A percentile compares a stretch with the other conserved stretches of the same genome.
These are phyloP conservation scores for Notamacropus eugenii DNA, from an alignment of 2,797 vertebrate genomes.

Conservation along the genomic window DNA sequence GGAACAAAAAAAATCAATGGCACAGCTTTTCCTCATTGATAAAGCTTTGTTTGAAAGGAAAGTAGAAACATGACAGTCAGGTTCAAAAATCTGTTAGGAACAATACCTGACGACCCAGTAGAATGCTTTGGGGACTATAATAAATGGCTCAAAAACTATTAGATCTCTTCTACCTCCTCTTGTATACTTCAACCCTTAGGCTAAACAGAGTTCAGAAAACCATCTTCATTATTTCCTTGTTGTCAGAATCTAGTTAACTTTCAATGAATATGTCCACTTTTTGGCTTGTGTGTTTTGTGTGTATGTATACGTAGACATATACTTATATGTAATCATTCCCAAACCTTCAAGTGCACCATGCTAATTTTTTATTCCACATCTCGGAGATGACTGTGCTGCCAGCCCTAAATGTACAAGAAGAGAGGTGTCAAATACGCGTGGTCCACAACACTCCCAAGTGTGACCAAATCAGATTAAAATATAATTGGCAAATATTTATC, in stretches of 20 bases:
- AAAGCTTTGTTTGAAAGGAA: constrained; percentile 10
- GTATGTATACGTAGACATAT: neutral
- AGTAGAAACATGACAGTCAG: constrained; percentile 27
- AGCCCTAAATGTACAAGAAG: neutral
- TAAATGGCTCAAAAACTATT: neutral
- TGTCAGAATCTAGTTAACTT: neutral
- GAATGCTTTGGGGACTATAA: neutral
- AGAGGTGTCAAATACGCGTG: neutral
- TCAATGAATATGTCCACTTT: constrained; percentile 5
- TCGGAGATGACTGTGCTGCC: rapidly evolving
- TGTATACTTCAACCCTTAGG: neutral
- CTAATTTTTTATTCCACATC: neutral
- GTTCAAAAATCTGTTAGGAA: neutral
- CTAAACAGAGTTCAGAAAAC: neutral
- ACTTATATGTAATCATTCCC: neutral
- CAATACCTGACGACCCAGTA: neutral
- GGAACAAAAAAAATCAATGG: neutral
- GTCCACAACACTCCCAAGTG: neutral
- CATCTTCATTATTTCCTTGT: neutral
- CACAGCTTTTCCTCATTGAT: neutral
- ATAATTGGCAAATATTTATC: neutral
- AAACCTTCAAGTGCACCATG: neutral
- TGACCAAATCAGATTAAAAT: neutral
- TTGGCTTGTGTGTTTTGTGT: neutral
- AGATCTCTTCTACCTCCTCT: neutral